Evolutionary conservation across 2,888 invertebrate species (phyloP).

Genomic region (Standfussiana lucernea): DNA sequence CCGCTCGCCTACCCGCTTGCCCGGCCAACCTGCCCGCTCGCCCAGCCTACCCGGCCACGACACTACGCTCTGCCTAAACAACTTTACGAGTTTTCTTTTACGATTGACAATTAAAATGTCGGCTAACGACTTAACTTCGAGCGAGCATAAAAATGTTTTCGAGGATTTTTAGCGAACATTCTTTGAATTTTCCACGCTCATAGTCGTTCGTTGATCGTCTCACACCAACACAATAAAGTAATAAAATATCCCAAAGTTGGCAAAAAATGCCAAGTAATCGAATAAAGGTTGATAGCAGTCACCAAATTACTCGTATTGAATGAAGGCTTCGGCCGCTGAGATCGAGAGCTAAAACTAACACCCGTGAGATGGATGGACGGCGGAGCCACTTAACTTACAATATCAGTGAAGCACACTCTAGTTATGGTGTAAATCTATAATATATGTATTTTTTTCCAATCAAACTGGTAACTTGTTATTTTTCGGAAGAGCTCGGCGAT

Average conservation of each 20-base stretch:
- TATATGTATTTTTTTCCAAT: conserved; percentile 11
- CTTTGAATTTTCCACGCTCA: conserved; percentile 50
- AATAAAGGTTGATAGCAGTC: conserved; percentile 21
- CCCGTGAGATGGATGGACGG: not conserved
- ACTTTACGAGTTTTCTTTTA: conserved; percentile 77
- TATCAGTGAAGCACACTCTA: not conserved
- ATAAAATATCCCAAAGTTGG: conserved; percentile 44
- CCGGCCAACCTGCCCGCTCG: conserved; percentile 34
- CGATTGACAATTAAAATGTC: conserved; percentile 77
- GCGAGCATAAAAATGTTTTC: conserved; percentile 71
- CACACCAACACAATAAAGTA: conserved; percentile 50
- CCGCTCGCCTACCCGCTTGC: conserved; percentile 21
- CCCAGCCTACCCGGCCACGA: conserved; percentile 47
- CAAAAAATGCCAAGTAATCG: conserved; percentile 30
- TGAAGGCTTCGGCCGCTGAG: not conserved
- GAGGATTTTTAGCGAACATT: conserved; percentile 61
- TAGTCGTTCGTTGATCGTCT: conserved; percentile 34
- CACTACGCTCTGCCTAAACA: conserved; percentile 67
- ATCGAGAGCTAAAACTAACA: not conserved
- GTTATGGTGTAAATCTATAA: conserved; percentile 1
- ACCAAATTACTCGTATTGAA: conserved; percentile 4
- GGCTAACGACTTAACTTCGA: conserved; percentile 72
- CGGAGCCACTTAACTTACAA: not conserved
- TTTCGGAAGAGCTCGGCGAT: conserved; percentile 33
- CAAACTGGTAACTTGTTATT: conserved; percentile 30